phyloP scores from a whole-genome alignment of 2,888 invertebrate species.

The Morpho helenor region DNA sequence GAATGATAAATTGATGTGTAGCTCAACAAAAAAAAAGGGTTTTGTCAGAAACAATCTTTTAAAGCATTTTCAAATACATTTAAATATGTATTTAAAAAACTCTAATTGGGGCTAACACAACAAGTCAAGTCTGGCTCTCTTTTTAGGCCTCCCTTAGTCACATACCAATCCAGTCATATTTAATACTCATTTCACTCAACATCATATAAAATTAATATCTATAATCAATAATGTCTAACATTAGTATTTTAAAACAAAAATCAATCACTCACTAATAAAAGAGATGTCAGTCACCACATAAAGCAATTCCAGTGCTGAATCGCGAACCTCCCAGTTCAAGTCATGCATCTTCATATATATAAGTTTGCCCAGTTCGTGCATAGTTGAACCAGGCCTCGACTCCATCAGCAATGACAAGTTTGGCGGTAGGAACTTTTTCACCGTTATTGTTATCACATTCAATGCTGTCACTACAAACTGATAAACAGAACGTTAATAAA shows the following conservation, averaged over 20 bases:
- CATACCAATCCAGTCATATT: too few species aligned
- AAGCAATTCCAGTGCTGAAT: conserved; percentile 86
- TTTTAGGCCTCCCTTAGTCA: too few species aligned
- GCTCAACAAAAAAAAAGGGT: too few species aligned
- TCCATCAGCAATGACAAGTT: conserved; percentile 87
- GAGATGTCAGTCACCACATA: conserved; percentile 84
- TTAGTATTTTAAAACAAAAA: too few species aligned
- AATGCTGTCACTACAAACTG: conserved; percentile 85
- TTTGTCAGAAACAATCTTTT: too few species aligned
- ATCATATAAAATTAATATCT: neutral
- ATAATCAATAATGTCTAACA: too few species aligned
- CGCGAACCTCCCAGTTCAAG: conserved; percentile 87
- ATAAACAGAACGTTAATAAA: conserved; percentile 32
- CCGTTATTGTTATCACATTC: conserved; percentile 83
- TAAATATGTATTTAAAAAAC: too few species aligned
- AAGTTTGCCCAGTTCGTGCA: conserved; percentile 83
- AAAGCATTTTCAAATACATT: too few species aligned
- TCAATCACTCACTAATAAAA: conserved; percentile 80
- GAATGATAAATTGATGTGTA: too few species aligned
- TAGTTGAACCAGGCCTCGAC: conserved; percentile 80
- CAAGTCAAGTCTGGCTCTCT: too few species aligned
- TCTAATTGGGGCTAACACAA: too few species aligned
- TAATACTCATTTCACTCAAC: too few species aligned
- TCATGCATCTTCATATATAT: conserved; percentile 85
- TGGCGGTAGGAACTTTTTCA: conserved; percentile 87